These are phyloP conservation scores for Carposina sasakii DNA, from an alignment of 1,140 invertebrate genomes.

Conservation along the genomic window DNA sequence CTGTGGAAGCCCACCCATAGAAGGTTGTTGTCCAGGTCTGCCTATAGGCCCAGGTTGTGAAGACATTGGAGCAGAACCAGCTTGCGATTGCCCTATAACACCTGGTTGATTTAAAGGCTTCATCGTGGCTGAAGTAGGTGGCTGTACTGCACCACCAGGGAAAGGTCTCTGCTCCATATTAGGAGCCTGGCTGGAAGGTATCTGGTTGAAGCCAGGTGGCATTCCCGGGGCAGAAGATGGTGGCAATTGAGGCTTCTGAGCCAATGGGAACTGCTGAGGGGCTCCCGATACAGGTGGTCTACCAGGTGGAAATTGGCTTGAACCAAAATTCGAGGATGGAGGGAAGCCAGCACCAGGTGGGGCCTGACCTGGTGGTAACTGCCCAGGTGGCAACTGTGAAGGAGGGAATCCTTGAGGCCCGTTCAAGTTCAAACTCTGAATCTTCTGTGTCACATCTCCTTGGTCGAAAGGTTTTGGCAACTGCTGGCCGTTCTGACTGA, in stretches of 20 bases:
- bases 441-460: constrained; percentile 58
- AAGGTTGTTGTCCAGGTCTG: neutral
- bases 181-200: constrained; percentile 27
- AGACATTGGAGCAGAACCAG: constrained; percentile 25
- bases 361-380: constrained; percentile 45
- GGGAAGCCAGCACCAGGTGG: constrained; percentile 29
- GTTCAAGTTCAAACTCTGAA: constrained; percentile 62
- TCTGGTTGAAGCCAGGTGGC: constrained; percentile 15
- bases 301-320: constrained; percentile 38
- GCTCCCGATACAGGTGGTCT: constrained; percentile 38
- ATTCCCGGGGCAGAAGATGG: constrained; percentile 33
- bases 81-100: constrained; percentile 24
- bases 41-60: constrained; percentile 21
- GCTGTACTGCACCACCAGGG: neutral
- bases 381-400: constrained; percentile 54
- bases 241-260: constrained; percentile 37
- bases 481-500: constrained; percentile 41
- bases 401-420: constrained; percentile 39
- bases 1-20: constrained; percentile 16
- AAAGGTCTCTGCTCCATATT: constrained; percentile 11
- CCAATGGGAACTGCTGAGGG: constrained; percentile 33
- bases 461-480: constrained; percentile 39
- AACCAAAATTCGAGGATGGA: constrained; percentile 37
- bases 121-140: neutral
- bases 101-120: constrained; percentile 10